Percentiles rank a stretch among this genome's conserved stretches.
phyloP scores from a whole-genome alignment of 2,797 vertebrate species.

The Sebastes miniatus region DNA sequence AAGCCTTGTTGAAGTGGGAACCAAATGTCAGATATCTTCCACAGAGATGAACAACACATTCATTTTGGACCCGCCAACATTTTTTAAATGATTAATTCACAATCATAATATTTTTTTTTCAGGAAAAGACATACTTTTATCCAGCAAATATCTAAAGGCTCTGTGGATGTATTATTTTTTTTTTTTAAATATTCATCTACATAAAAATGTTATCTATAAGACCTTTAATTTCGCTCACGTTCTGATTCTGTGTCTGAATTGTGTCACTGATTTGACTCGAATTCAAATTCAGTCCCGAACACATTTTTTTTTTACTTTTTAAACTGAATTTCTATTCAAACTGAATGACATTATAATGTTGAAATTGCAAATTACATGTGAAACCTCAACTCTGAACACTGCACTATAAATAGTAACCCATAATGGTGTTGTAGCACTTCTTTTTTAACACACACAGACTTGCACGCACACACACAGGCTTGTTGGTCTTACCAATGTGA shows the following conservation, averaged over 20 bases:
- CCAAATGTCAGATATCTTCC: too few species aligned
- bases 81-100: too few species aligned
- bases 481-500: slow-evolving; percentile 54
- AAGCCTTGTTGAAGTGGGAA: too few species aligned
- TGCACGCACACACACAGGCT: background rate
- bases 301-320: background rate
- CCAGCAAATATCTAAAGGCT: too few species aligned
- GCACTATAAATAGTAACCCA: slow-evolving; percentile 33
- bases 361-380: slow-evolving; percentile 24
- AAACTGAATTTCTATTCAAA: slow-evolving; percentile 7
- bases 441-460: slow-evolving; percentile 1
- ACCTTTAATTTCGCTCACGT: background rate
- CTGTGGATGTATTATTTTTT: too few species aligned
- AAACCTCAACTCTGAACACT: slow-evolving; percentile 3
- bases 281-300: background rate
- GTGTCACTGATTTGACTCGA: slow-evolving; percentile 1
- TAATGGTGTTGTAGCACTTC: slow-evolving; percentile 6
- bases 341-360: slow-evolving; percentile 22
- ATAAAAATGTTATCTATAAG: too few species aligned
- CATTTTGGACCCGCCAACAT: too few species aligned
- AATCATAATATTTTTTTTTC: too few species aligned
- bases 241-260: background rate
- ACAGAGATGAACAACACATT: too few species aligned
- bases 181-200: too few species aligned
- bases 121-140: too few species aligned